A percentile compares a stretch with the other conserved stretches of the same genome.
These are phyloP conservation scores for Cheilosia urbana DNA, from an alignment of 2,888 invertebrate species.

Conservation along the genomic window DNA sequence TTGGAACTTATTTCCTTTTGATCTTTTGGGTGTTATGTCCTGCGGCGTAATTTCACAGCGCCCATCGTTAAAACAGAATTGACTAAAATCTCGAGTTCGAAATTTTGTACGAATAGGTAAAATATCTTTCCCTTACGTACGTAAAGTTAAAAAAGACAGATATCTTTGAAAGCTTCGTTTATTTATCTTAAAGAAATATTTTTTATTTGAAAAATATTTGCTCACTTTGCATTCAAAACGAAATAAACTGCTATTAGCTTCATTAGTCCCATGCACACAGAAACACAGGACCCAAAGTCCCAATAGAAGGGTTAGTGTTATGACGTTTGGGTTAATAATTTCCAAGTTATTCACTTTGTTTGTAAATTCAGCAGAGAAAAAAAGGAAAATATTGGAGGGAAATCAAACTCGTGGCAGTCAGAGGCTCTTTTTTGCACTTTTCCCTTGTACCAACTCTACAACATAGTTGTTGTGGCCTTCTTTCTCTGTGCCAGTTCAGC, in stretches of 20 bases:
- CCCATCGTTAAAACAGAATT: no score
- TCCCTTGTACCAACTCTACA: background rate
- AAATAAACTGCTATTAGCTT: background rate
- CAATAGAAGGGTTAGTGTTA: slow-evolving; percentile 45
- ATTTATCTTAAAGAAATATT: no score
- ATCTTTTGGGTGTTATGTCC: no score
- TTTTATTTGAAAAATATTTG: no score
- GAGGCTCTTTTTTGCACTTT: background rate
- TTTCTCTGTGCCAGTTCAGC: slow-evolving; percentile 63
- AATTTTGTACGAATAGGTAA: no score
- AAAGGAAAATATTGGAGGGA: background rate
- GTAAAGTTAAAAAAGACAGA: no score
- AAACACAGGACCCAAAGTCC: slow-evolving; percentile 6
- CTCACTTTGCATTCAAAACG: background rate
- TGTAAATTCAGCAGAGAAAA: slow-evolving; percentile 11
- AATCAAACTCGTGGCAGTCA: slow-evolving; percentile 19
- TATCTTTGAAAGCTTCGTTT: no score
- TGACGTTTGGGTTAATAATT: slow-evolving; percentile 55
- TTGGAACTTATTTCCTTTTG: no score
- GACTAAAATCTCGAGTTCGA: no score
- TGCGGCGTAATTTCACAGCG: no score
- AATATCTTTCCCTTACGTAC: no score
- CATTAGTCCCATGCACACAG: no score
- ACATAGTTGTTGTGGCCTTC: slow-evolving; percentile 27
- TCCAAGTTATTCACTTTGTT: slow-evolving; percentile 35